Conservation (phyloP, 2,113 vertebrate species). For the Syngnathoides biaculeatus region DNA sequence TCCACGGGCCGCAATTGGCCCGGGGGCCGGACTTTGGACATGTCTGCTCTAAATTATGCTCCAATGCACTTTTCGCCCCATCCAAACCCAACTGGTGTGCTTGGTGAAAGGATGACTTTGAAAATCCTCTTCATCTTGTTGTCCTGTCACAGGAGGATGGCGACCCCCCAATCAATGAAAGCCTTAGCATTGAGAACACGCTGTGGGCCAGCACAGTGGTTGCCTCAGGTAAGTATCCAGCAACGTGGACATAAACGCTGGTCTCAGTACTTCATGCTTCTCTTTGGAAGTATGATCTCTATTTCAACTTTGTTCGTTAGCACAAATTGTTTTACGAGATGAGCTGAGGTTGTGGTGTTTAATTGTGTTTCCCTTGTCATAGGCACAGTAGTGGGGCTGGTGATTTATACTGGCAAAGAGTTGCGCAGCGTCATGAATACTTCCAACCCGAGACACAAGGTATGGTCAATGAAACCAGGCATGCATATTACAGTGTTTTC, state of each 20-base stretch:
- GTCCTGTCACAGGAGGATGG: conserved; percentile 83
- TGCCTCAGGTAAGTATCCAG: conserved; percentile 82
- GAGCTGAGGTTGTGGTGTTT: not conserved
- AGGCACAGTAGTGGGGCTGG: conserved; percentile 96
- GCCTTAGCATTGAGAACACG: conserved; percentile 94
- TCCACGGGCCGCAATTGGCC: too few relatives aligned
- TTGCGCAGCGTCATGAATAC: conserved; percentile 97
- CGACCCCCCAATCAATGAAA: conserved; percentile 92
- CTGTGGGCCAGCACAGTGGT: conserved; percentile 96
- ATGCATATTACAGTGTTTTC: not conserved
- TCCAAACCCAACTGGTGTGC: not conserved
- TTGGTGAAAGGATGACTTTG: not conserved
- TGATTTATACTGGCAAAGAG: conserved; percentile 93
- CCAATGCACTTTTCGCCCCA: not conserved
- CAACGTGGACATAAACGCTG: not conserved
- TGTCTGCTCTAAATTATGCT: too few relatives aligned
- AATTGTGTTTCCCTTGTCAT: not conserved
- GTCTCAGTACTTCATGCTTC: not conserved
- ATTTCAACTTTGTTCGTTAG: conserved; percentile 36
- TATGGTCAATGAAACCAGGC: conserved; percentile 50
- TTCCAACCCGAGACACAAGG: conserved; percentile 94
- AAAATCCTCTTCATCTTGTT: not conserved
- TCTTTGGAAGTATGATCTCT: conserved; percentile 34
- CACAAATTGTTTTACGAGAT: conserved; percentile 35
- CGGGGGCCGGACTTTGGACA: too few relatives aligned